Conservation (phyloP, 1,140 invertebrate genomes). For the Drosophila melanogaster region DNA sequence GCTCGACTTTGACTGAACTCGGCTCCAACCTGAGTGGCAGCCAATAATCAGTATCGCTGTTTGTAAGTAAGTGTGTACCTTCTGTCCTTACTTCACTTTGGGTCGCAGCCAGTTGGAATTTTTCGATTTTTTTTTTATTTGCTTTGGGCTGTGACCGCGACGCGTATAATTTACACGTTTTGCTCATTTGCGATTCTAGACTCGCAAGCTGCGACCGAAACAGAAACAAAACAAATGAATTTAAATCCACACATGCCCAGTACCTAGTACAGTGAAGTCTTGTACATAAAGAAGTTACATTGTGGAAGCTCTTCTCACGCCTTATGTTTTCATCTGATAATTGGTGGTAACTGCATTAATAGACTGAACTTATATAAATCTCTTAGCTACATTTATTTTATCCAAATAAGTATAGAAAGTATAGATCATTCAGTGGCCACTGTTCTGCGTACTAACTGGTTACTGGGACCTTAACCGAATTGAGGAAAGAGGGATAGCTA, state of each 20-base stretch:
- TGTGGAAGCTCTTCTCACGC: too few relatives aligned
- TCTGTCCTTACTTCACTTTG: slow-evolving; percentile 37
- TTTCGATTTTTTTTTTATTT: slow-evolving; percentile 55
- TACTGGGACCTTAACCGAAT: background rate
- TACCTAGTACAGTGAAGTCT: slow-evolving; percentile 13
- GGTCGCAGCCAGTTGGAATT: slow-evolving; percentile 45
- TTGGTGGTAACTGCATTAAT: too few relatives aligned
- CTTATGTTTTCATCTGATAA: too few relatives aligned
- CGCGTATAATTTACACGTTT: slow-evolving; percentile 83
- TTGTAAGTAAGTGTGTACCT: slow-evolving; percentile 16
- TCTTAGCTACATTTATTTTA: background rate
- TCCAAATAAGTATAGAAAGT: background rate
- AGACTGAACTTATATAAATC: too few relatives aligned
- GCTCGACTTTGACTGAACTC: slow-evolving; percentile 44
- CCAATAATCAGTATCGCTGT: slow-evolving; percentile 43
- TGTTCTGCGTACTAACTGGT: slow-evolving; percentile 1
- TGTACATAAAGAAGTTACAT: background rate
- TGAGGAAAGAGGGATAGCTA: slow-evolving; percentile 21
- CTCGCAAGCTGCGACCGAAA: slow-evolving; percentile 70
- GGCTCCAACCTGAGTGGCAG: slow-evolving; percentile 45
- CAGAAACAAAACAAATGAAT: slow-evolving; percentile 66
- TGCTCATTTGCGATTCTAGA: slow-evolving; percentile 82
- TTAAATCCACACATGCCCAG: slow-evolving; percentile 41
- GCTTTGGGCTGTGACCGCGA: slow-evolving; percentile 79
- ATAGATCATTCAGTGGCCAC: background rate